phyloP scores from a whole-genome alignment of 2,888 invertebrate genomes.

The Aricia artaxerxes region DNA sequence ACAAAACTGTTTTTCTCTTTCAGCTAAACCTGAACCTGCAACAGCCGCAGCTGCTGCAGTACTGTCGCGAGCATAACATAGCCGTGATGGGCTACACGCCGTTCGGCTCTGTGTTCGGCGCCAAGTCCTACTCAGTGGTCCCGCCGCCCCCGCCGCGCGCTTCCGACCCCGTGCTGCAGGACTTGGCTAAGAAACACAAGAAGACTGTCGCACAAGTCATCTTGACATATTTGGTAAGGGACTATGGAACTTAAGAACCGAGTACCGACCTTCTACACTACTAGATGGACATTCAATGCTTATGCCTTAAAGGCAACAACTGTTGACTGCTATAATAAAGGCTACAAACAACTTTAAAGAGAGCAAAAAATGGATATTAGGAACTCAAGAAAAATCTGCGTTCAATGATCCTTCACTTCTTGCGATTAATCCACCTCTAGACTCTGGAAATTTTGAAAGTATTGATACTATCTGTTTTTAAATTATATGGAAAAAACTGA shows the following conservation, averaged over 20 bases:
- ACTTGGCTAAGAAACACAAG: slow-evolving; percentile 80
- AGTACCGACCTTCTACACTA: neutral
- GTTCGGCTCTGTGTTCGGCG: slow-evolving; percentile 78
- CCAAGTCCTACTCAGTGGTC: slow-evolving; percentile 68
- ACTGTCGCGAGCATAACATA: slow-evolving; percentile 83
- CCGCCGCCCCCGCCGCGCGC: slow-evolving; percentile 77
- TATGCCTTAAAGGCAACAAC: no score
- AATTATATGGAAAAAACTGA: no score
- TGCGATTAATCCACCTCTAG: no score
- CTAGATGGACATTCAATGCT: neutral
- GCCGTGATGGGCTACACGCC: slow-evolving; percentile 87
- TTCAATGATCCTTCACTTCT: no score
- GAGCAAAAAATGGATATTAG: no score
- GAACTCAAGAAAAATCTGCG: no score
- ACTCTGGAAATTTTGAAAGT: no score
- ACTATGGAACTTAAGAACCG: neutral
- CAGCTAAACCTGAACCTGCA: slow-evolving; percentile 83
- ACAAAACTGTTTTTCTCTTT: neutral
- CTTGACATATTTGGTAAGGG: slow-evolving; percentile 82
- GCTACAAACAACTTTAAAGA: no score
- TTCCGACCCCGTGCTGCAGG: slow-evolving; percentile 74
- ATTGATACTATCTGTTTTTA: no score
- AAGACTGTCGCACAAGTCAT: slow-evolving; percentile 84
- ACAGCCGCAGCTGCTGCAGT: slow-evolving; percentile 84
- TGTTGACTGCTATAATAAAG: no score